These are phyloP conservation scores for Nannoperca obscura DNA, from an alignment of 2,797 vertebrate species.

Conservation along the genomic window DNA sequence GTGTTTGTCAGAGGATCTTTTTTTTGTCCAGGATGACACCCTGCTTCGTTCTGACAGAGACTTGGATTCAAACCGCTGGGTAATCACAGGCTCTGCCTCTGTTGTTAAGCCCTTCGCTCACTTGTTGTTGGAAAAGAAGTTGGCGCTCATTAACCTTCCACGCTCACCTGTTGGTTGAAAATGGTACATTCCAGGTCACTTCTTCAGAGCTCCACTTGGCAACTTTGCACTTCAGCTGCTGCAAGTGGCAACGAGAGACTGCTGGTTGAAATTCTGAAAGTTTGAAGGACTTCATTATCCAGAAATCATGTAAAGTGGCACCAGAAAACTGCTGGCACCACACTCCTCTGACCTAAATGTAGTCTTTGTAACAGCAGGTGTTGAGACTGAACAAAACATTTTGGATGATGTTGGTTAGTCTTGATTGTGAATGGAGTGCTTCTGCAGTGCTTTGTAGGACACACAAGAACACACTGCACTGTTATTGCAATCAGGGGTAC, in stretches of 20 bases:
- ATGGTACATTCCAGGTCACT: background rate
- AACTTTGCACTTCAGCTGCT: background rate
- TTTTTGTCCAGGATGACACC: background rate
- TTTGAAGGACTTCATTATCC: background rate
- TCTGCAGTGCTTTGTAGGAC: background rate
- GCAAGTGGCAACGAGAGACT: background rate
- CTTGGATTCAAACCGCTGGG: background rate
- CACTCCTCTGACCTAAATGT: background rate
- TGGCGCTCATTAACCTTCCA: background rate
- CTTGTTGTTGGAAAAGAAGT: background rate
- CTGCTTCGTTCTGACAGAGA: background rate
- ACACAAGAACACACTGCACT: background rate
- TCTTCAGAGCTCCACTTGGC: background rate
- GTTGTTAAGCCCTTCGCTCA: background rate
- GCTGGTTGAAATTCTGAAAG: background rate
- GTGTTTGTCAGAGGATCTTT: background rate
- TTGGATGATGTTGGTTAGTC: background rate
- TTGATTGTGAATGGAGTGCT: constrained; percentile 13
- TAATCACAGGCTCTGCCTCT: background rate
- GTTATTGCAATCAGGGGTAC: background rate
- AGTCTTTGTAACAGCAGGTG: constrained; percentile 8
- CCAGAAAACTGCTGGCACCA: background rate
- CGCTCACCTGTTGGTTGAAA: background rate
- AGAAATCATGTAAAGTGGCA: constrained; percentile 15
- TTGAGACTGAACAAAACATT: background rate